A percentile compares a stretch with the other conserved stretches of the same genome.
phyloP scores from a whole-genome alignment of 1,140 invertebrate genomes.

The Tetramorium parvispinum region DNA sequence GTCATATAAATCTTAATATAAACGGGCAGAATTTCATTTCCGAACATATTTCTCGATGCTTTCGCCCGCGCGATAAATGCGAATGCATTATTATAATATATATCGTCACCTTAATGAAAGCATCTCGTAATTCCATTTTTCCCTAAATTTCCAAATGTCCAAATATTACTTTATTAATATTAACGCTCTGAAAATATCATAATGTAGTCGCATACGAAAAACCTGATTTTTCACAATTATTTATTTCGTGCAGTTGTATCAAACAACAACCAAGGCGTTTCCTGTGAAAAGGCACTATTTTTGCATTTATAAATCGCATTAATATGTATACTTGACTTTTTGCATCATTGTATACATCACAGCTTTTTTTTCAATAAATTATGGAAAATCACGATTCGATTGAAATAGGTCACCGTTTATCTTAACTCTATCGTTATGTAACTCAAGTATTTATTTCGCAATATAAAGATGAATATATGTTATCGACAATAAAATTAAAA shows the following conservation, averaged over 20 bases:
- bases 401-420: slow-evolving; percentile 45
- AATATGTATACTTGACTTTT: slow-evolving; percentile 51
- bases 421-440: not conserved
- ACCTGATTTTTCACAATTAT: slow-evolving; percentile 54
- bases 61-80: slow-evolving; percentile 38
- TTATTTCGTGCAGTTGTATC: slow-evolving; percentile 37
- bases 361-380: slow-evolving; percentile 7
- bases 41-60: slow-evolving; percentile 48
- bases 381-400: not conserved
- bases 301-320: slow-evolving; percentile 42
- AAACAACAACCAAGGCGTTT: slow-evolving; percentile 35
- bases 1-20: slow-evolving; percentile 54
- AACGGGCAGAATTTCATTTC: slow-evolving; percentile 38
- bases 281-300: slow-evolving; percentile 39
- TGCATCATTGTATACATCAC: not conserved
- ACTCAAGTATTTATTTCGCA: not conserved
- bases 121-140: slow-evolving; percentile 54
- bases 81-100: slow-evolving; percentile 61
- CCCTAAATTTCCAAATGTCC: slow-evolving; percentile 55
- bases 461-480: not conserved
- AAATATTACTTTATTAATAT: slow-evolving; percentile 62
- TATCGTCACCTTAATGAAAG: slow-evolving; percentile 56
- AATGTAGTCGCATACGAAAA: slow-evolving; percentile 14
- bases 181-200: slow-evolving; percentile 56
- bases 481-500: not conserved